Base-by-base conservation (phyloP, 1,140 invertebrate species). In the Ectropis grisescens region DNA sequence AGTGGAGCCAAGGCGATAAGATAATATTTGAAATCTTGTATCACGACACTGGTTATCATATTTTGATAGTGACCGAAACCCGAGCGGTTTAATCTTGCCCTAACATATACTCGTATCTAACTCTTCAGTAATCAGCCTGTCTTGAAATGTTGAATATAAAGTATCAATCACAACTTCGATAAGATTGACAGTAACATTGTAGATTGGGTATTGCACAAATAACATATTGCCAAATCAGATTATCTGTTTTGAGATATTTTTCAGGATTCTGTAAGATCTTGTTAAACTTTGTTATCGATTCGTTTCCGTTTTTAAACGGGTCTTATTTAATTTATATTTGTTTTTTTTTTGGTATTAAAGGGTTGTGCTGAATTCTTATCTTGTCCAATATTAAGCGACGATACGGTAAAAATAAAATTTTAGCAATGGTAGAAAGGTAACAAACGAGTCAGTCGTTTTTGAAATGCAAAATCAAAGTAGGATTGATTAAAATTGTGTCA, bases 11-110 rank as follows among this genome's bases (percentile, higher is more conserved):
- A 11, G 30, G 11, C 33, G 72, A 78, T 78, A 74, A 78, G 72
- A 74, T 74, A 68, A 60, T 43, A 60, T 66, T 58, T 58, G 45
- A 64, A 56, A 64, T 60, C 8, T 54, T 62, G 45, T 69, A 55
- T 65, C 59, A 64, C 58, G 47, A 53, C 50, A 52, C 41, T 25
- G 31, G 56, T 59, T 68, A 71, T 71, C 58, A 12, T 13, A 37
- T 45, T 40, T 42, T 48, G 62, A 58, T 60, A 60, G 51, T 35
- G 41, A 29, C 34, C 45, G 41, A 50, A 54, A 33, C 36, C 33
- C 45, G 36, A 41, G 34, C 39, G 29, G 27, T 31, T 46, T 54
- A 60, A 70, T 60, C 54, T 50, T 30, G 26, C 34, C 34, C 38
- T 42, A 47, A 50, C 35, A 45, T 55, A 59, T 55, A n/a, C n/a